Evolutionary conservation across 2,888 invertebrate genomes (phyloP).

Genomic region (Drosophila falleni): DNA sequence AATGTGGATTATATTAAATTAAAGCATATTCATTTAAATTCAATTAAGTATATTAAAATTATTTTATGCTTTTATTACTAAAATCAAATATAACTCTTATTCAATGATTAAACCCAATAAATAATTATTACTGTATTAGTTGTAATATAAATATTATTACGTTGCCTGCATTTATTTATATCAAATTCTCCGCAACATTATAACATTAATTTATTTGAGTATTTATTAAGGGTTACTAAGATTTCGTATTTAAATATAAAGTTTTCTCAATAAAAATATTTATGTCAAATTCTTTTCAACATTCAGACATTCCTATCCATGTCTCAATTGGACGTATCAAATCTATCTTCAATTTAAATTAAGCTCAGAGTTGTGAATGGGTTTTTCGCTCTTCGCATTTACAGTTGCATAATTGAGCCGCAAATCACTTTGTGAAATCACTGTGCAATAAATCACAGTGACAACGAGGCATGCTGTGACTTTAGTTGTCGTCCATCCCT

Average conservation of each 20-base stretch:
- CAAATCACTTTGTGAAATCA: conserved; percentile 46
- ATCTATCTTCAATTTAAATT: not conserved
- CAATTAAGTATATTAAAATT: too few species aligned
- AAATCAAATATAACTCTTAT: too few species aligned
- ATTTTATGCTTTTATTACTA: too few species aligned
- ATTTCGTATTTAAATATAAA: too few species aligned
- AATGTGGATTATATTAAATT: too few species aligned
- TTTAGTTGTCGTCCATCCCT: conserved; percentile 50
- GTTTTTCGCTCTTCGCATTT: conserved; percentile 6
- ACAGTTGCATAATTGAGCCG: conserved; percentile 30
- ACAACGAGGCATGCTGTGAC: conserved; percentile 57
- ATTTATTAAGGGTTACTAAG: not conserved
- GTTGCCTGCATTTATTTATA: not conserved
- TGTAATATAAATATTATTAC: too few species aligned
- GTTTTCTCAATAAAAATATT: not conserved
- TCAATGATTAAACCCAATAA: too few species aligned
- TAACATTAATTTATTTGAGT: not conserved
- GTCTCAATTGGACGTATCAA: not conserved
- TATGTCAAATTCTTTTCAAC: too few species aligned
- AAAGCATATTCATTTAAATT: too few species aligned
- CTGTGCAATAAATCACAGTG: conserved; percentile 65
- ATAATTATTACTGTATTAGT: too few species aligned
- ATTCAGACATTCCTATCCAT: not conserved
- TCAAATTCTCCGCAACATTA: not conserved
- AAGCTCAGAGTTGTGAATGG: not conserved